Conservation (phyloP, 2,797 vertebrate genomes). For the Onychomys arenicola region DNA sequence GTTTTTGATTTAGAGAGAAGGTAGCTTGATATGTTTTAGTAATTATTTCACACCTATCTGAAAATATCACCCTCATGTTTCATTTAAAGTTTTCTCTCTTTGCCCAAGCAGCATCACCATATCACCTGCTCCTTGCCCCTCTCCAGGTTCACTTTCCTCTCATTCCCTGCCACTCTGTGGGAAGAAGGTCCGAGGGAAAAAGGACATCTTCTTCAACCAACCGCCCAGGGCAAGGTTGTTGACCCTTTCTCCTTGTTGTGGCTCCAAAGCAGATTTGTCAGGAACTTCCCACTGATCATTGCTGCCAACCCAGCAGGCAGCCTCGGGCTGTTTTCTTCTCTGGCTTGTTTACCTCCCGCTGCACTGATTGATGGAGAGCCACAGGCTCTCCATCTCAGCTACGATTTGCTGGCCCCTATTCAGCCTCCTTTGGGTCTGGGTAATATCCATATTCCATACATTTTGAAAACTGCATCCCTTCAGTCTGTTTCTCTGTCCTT, state of each 20-base stretch:
- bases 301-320: constrained; percentile 16
- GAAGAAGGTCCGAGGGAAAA: not conserved
- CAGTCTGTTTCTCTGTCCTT: not conserved
- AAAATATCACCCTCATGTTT: not conserved
- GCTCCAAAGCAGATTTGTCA: constrained; percentile 19
- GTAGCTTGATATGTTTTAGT: not conserved
- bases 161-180: not conserved
- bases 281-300: not conserved
- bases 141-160: not conserved
- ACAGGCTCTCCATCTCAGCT: not conserved
- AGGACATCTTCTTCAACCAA: not conserved
- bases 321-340: constrained; percentile 8
- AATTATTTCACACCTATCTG: constrained; percentile 10
- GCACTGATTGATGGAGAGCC: constrained; percentile 28
- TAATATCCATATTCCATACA: not conserved
- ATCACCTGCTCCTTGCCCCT: not conserved
- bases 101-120: not conserved
- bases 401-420: constrained; percentile 26
- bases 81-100: not conserved
- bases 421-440: not conserved
- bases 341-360: not conserved
- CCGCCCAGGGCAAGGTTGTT: not conserved
- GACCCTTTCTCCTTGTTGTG: not conserved
- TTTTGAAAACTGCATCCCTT: constrained; percentile 8
- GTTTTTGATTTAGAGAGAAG: not conserved